Conservation (phyloP, 2,113 vertebrate species). For the Tachuris rubrigastra region DNA sequence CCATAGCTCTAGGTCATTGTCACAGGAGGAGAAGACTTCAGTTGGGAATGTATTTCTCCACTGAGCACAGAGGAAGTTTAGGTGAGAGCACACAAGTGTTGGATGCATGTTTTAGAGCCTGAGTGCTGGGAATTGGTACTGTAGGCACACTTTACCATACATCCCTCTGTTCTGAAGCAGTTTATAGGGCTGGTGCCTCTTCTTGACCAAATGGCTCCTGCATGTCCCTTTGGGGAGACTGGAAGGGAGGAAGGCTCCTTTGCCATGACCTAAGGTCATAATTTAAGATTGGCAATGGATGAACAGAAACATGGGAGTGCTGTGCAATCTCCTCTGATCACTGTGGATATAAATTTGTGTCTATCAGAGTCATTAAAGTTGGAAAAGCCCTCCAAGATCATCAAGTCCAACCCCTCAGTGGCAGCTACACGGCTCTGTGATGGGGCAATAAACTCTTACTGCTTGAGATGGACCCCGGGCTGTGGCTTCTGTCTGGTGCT, state of each 20-base stretch:
- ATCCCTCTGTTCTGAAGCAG: neutral
- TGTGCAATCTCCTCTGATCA: neutral
- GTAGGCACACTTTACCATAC: too few relatives aligned
- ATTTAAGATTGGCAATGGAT: neutral
- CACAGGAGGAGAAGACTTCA: neutral
- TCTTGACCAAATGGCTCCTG: neutral
- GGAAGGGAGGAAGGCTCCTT: neutral
- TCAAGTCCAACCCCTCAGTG: neutral
- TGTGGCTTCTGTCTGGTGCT: neutral
- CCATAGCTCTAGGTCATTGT: neutral
- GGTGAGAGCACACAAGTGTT: neutral
- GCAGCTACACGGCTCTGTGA: neutral
- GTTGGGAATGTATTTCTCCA: neutral
- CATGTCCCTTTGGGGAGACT: neutral
- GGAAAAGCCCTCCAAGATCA: neutral
- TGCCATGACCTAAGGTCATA: neutral
- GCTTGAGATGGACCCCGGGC: neutral
- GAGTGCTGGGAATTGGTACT: neutral
- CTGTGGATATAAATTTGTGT: neutral
- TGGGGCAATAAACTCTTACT: neutral
- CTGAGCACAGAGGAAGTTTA: neutral
- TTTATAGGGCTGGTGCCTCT: neutral
- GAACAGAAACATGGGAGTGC: neutral
- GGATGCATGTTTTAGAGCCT: fast-evolving
- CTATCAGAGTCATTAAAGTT: neutral